These are phyloP conservation scores for Aphaenogaster floridana DNA, from an alignment of 1,140 invertebrate species.

Conservation along the genomic window DNA sequence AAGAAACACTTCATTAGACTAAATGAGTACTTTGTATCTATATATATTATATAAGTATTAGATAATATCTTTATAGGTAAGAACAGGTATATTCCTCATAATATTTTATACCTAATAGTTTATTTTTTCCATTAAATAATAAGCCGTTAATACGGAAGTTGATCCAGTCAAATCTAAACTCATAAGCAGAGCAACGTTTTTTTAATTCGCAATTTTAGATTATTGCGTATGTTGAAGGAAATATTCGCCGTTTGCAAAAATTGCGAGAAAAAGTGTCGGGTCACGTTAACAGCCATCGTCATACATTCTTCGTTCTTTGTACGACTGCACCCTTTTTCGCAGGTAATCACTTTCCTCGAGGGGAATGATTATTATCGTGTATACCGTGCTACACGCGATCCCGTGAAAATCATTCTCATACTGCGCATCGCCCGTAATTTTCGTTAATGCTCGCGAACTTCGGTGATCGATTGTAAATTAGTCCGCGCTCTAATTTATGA, in stretches of 20 bases:
- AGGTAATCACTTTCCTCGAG: constrained; percentile 79
- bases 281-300: constrained; percentile 34
- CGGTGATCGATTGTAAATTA: constrained; percentile 47
- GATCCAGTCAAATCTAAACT: neutral
- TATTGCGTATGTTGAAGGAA: neutral
- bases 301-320: constrained; percentile 60
- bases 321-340: constrained; percentile 76
- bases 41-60: too few species aligned
- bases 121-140: neutral
- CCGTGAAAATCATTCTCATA: constrained; percentile 77
- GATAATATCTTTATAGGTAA: too few species aligned
- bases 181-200: neutral
- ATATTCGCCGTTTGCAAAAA: neutral
- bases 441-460: constrained; percentile 39
- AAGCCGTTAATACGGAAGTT: neutral
- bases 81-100: too few species aligned
- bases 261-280: neutral
- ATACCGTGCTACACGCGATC: constrained; percentile 78
- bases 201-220: neutral
- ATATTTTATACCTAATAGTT: neutral
- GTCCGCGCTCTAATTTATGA: constrained; percentile 6
- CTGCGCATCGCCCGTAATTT: constrained; percentile 32
- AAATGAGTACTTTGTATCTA: too few species aligned
- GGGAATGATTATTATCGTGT: constrained; percentile 63
- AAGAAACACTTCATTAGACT: too few species aligned